Percentiles rank a stretch among this genome's conserved stretches.
phyloP scores from a whole-genome alignment of 2,113 vertebrate species.

The Patagioenas fasciata region DNA sequence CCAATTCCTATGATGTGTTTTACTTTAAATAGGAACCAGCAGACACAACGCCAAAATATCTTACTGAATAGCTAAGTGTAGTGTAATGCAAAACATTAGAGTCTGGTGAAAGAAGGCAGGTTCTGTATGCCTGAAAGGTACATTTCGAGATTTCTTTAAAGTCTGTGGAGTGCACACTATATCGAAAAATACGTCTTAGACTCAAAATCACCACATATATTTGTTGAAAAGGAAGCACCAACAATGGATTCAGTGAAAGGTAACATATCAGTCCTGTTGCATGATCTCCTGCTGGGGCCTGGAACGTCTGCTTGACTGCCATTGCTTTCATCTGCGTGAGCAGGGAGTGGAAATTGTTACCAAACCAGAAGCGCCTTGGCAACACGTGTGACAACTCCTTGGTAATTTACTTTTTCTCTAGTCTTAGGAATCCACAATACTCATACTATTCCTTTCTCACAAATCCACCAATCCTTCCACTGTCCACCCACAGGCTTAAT shows the following conservation, averaged over 20 bases:
- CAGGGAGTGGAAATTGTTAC: slow-evolving; percentile 24
- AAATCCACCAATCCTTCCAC: slow-evolving; percentile 8
- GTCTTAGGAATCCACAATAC: not conserved
- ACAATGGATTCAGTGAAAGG: not conserved
- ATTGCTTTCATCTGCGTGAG: not conserved
- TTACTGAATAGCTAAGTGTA: not conserved
- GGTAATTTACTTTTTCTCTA: slow-evolving; percentile 11
- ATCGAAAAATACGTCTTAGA: not conserved
- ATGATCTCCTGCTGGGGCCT: not conserved
- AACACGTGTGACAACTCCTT: not conserved
- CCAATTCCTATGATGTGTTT: not conserved
- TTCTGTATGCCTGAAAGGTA: not conserved
- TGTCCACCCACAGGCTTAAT: not conserved
- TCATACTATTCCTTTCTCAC: not conserved
- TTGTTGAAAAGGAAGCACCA: not conserved
- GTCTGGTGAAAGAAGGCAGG: not conserved
- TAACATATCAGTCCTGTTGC: not conserved
- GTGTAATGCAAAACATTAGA: not conserved
- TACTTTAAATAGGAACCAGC: not conserved
- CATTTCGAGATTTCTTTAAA: not conserved
- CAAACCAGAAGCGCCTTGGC: slow-evolving; percentile 9
- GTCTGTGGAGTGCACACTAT: not conserved
- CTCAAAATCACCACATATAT: not conserved
- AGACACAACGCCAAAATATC: slow-evolving; percentile 16
- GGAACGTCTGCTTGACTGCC: not conserved